phyloP scores from a whole-genome alignment of 2,888 invertebrate genomes.

The Gerris lacustris region DNA sequence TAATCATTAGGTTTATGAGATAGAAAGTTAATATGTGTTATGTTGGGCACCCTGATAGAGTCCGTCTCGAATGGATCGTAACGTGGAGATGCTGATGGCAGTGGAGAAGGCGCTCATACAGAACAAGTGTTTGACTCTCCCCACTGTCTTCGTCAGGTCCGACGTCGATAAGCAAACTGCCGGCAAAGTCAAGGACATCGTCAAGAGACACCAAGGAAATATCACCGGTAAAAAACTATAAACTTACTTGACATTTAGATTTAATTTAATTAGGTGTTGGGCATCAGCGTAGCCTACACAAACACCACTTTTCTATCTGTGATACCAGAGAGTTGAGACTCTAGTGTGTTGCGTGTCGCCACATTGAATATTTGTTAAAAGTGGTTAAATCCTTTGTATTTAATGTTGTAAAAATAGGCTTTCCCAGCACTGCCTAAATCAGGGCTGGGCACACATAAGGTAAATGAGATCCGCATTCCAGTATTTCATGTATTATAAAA shows the following conservation, averaged over 20 bases:
- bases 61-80: slow-evolving; percentile 78
- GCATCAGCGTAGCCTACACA: not conserved
- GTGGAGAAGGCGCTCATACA: slow-evolving; percentile 73
- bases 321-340: too few species aligned
- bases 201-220: slow-evolving; percentile 74
- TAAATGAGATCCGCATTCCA: too few species aligned
- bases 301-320: not conserved
- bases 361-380: too few species aligned
- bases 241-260: slow-evolving; percentile 10
- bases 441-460: too few species aligned
- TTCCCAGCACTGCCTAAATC: too few species aligned
- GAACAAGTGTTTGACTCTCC: slow-evolving; percentile 65
- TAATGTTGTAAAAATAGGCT: too few species aligned
- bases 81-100: slow-evolving; percentile 84
- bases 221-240: slow-evolving; percentile 42
- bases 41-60: slow-evolving; percentile 43
- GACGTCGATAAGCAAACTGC: slow-evolving; percentile 74
- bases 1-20: too few species aligned
- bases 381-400: too few species aligned
- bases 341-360: too few species aligned
- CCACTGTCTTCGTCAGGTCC: slow-evolving; percentile 65
- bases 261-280: not conserved
- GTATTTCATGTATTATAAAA: too few species aligned
- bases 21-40: too few species aligned
- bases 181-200: slow-evolving; percentile 72